Evolutionary conservation across 1,140 invertebrate species (phyloP), one percentile per base, ranked within the genome.

Genomic region (Drosophila repletoides): DNA sequence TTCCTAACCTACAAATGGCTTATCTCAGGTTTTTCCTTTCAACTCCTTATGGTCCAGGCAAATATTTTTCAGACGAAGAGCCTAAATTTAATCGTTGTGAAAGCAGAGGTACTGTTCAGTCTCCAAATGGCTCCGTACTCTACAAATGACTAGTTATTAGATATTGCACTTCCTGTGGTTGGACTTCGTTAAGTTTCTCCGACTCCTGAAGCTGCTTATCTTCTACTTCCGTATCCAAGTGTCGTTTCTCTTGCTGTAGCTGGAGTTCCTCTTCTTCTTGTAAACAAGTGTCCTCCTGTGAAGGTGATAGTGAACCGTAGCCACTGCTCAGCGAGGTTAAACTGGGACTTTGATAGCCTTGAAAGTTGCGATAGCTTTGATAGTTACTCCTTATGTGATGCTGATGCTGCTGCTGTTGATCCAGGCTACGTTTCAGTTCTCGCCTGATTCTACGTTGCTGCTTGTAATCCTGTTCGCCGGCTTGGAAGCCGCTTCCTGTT

Each of bases 391-490:
- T 41, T 0, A 52, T n/a, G 14, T 33, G 43, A 17, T 56, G 64
- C 0, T 69, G 72, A 5, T 65, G 58, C 12, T 63, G 75, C 60
- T 83, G 83, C 15, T 76, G 75, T 64, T 88, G 76, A 6, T 87
- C 83, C 4, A 89, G 56, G 6, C 58, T 89, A 4, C 74, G 48
- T 22, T 88, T 89, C 7, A 89, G 45, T 17, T 89, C 80, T 0
- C 84, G 49, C 3, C 84, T 75, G 3, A 80, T 83, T n/a, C 79
- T 19, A 2, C 88, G 51, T 22, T 69, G 33, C 17, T 89, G 76
- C 2, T 79, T 81, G 24, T 73, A 86, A 15, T 86, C 87, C 59
- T 77, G 56, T 12, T 68, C 69, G 0, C 34, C 68, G 5, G 59
- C 14, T 1, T 12, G 15, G n/a, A 1, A 10, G 2, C 14, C 21